phyloP scores from a whole-genome alignment of 2,797 vertebrate genomes.

The Gallirallus australis region DNA sequence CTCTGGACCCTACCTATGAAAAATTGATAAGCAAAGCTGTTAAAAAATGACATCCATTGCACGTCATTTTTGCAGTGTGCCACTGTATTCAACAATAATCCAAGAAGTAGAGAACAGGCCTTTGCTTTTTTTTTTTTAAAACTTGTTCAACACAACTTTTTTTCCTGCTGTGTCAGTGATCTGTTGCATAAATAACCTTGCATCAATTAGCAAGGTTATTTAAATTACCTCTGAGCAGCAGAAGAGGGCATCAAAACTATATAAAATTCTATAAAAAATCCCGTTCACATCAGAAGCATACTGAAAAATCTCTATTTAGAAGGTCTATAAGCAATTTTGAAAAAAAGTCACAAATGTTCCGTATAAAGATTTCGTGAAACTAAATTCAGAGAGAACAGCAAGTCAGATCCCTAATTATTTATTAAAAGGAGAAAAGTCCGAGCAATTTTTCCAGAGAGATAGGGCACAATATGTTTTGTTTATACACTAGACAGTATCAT shows the following conservation, averaged over 20 bases:
- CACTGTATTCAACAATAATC: background rate
- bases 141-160: background rate
- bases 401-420: constrained; percentile 23
- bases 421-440: background rate
- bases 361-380: background rate
- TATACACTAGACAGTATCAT: background rate
- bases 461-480: background rate
- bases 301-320: background rate
- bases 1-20: constrained; percentile 18
- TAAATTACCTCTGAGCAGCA: background rate
- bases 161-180: background rate
- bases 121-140: background rate
- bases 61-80: constrained; percentile 6
- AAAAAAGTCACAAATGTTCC: background rate
- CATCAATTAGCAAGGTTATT: constrained; percentile 24
- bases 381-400: constrained; percentile 7
- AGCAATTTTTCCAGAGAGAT: background rate
- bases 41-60: background rate
- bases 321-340: background rate
- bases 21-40: constrained; percentile 48
- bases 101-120: background rate
- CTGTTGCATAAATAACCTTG: constrained; percentile 17
- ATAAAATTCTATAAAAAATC: background rate
- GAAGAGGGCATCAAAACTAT: background rate
- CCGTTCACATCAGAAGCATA: background rate